Conservation (phyloP, 2,113 vertebrate species). For the Perca schrenkii region DNA sequence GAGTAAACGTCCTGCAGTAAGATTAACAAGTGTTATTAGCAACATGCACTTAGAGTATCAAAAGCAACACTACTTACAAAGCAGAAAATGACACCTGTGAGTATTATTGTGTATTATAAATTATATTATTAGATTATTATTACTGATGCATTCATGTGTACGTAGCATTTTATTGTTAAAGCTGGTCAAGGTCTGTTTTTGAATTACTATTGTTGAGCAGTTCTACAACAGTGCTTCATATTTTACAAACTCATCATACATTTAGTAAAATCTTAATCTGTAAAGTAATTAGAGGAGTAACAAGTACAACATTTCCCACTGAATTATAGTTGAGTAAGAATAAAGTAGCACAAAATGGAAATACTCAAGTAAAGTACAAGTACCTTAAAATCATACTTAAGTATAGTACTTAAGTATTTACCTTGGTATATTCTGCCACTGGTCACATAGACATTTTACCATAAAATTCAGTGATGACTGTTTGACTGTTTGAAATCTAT, state of each 20-base stretch:
- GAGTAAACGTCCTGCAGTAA: background rate
- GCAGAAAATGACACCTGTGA: background rate
- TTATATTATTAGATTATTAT: background rate
- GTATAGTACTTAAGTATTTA: background rate
- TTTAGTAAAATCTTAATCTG: background rate
- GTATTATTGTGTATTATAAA: background rate
- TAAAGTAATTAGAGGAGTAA: too few species aligned
- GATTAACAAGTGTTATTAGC: background rate
- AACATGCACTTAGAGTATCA: background rate
- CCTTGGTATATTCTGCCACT: background rate
- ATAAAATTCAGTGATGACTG: background rate
- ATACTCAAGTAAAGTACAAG: background rate
- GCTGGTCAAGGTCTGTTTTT: background rate
- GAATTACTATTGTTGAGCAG: too few species aligned
- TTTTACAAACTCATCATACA: background rate
- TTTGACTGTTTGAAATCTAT: background rate
- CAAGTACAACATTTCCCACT: background rate
- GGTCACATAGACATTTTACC: background rate
- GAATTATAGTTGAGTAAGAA: background rate
- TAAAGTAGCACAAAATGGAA: background rate
- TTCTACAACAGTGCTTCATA: background rate
- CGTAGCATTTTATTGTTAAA: background rate
- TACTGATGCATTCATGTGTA: background rate
- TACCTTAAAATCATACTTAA: background rate
- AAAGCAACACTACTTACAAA: background rate